Conservation (phyloP, 2,888 invertebrate species). For the Myopa tessellatipennis region DNA sequence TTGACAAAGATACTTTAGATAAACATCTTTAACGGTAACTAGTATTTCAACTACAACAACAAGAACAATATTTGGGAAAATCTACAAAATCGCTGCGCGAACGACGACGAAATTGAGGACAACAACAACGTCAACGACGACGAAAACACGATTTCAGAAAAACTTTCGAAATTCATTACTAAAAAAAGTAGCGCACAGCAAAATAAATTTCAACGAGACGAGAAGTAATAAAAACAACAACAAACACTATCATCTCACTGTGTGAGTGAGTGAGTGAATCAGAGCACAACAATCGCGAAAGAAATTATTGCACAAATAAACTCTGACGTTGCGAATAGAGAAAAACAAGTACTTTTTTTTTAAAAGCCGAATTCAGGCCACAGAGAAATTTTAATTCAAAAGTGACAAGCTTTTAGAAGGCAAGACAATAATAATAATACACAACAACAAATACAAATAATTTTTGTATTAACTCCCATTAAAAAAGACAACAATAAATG, state of each 20-base stretch:
- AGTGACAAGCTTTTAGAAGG: constrained; percentile 12
- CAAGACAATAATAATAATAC: background rate
- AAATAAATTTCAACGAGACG: constrained; percentile 43
- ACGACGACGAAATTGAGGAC: constrained; percentile 46
- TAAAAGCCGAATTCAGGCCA: constrained; percentile 2
- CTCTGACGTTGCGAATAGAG: background rate
- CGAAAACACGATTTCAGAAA: constrained; percentile 26
- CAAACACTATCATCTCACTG: constrained; percentile 5
- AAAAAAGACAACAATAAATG: constrained; percentile 29
- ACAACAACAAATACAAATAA: background rate
- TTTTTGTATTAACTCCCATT: constrained; percentile 5
- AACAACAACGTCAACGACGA: constrained; percentile 31
- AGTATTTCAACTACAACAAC: constrained; percentile 51
- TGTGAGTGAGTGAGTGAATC: constrained; percentile 36
- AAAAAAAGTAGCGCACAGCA: constrained; percentile 60
- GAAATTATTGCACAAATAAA: constrained; percentile 32
- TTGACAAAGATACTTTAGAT: constrained; percentile 6
- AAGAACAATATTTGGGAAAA: constrained; percentile 15
- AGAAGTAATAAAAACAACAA: constrained; percentile 16
- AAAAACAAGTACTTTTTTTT: constrained; percentile 14
- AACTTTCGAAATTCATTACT: constrained; percentile 57
- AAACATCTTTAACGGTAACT: constrained; percentile 49
- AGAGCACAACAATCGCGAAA: constrained; percentile 41
- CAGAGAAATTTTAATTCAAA: constrained; percentile 5
- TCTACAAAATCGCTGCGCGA: background rate